These are phyloP conservation scores for Lamproptera curius DNA, from an alignment of 2,888 invertebrate species.

Conservation along the genomic window DNA sequence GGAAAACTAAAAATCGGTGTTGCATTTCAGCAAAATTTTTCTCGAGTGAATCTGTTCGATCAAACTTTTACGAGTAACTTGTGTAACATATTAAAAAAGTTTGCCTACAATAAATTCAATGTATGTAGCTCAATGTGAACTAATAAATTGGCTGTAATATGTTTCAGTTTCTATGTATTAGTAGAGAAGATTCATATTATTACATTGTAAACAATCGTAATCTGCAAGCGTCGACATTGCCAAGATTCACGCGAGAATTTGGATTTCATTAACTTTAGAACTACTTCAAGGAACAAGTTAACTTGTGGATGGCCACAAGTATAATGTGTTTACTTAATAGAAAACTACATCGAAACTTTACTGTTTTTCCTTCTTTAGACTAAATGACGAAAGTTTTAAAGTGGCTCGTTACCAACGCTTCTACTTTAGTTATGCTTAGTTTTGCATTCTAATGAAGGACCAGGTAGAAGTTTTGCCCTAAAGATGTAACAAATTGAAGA, in stretches of 20 bases:
- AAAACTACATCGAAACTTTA: conserved; percentile 21
- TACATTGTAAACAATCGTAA: conserved; percentile 16
- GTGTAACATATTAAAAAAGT: conserved; percentile 26
- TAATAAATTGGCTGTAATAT: conserved; percentile 23
- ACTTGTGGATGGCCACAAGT: conserved; percentile 16
- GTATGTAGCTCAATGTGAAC: conserved; percentile 19
- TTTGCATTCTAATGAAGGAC: conserved; percentile 12
- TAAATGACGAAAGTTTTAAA: conserved; percentile 20
- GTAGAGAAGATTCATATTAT: background rate
- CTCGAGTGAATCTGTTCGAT: conserved; percentile 17
- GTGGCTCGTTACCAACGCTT: conserved; percentile 18
- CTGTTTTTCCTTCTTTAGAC: conserved; percentile 19
- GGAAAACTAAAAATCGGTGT: conserved; percentile 21
- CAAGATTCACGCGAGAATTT: conserved; percentile 14
- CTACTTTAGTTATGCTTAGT: conserved; percentile 14
- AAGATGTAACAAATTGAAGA: conserved; percentile 6
- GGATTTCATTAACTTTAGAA: conserved; percentile 13
- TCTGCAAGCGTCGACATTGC: conserved; percentile 14
- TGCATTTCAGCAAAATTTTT: conserved; percentile 22
- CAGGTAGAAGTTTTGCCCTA: conserved; percentile 3
- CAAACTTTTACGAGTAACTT: conserved; percentile 11
- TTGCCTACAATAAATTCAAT: conserved; percentile 21
- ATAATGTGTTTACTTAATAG: conserved; percentile 20
- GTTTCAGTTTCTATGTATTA: conserved; percentile 17
- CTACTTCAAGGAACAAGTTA: conserved; percentile 20